A percentile compares a stretch with the other conserved stretches of the same genome.
Conservation (phyloP, 2,113 vertebrate species). For the Callionymus lyra region DNA sequence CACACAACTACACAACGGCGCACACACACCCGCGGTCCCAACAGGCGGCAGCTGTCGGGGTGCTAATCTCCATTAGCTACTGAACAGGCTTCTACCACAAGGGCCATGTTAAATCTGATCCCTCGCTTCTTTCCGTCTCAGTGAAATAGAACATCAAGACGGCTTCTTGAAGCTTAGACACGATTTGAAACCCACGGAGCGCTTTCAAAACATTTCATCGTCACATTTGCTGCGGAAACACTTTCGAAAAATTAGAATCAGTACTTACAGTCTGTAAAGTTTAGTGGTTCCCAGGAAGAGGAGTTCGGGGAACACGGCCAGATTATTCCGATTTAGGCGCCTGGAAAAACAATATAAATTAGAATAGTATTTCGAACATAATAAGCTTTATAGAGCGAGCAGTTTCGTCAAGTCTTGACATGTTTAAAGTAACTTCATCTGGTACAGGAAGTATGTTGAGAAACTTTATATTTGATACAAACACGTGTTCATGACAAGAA, state of each 20-base stretch:
- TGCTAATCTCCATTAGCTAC: constrained; percentile 66
- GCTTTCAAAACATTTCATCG: constrained; percentile 6
- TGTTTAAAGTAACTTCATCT: no score
- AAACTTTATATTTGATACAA: no score
- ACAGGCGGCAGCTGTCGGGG: constrained; percentile 59
- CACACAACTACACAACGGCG: constrained; percentile 14
- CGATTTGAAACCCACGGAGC: no score
- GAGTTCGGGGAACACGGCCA: constrained; percentile 92
- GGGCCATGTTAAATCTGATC: constrained; percentile 25
- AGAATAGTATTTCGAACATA: neutral
- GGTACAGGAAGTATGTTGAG: no score
- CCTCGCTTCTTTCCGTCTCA: constrained; percentile 22
- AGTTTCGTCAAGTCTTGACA: neutral
- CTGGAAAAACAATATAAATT: constrained; percentile 67
- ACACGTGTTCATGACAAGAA: neutral
- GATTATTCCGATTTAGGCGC: constrained; percentile 96
- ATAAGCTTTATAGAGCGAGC: neutral
- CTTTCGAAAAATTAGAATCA: constrained; percentile 9
- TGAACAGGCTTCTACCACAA: constrained; percentile 51
- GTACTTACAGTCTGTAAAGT: constrained; percentile 95
- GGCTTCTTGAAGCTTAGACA: neutral
- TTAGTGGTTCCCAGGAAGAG: constrained; percentile 92
- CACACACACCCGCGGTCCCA: constrained; percentile 37
- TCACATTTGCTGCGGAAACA: constrained; percentile 1
- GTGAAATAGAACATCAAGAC: constrained; percentile 10